A percentile compares a stretch with the other conserved stretches of the same genome.
Conservation (phyloP, 2,888 invertebrate genomes). For the Sinotaia quadrata region DNA sequence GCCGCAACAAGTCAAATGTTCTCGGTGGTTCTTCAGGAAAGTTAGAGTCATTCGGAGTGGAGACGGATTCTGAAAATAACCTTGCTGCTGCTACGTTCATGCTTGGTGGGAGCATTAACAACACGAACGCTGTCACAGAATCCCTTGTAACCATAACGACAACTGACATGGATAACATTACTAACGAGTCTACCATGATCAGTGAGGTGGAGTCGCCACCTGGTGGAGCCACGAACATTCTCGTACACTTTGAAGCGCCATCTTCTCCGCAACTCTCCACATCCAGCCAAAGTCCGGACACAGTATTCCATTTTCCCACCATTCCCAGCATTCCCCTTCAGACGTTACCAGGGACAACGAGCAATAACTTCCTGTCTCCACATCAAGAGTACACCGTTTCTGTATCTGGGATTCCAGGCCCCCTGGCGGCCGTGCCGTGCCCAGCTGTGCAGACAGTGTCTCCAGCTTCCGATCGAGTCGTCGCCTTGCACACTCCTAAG, state of each 20-base stretch:
- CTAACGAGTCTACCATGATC: constrained; percentile 26
- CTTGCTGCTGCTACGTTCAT: constrained; percentile 15
- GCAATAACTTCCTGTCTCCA: constrained; percentile 30
- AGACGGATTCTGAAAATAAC: constrained; percentile 31
- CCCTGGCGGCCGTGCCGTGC: constrained; percentile 36
- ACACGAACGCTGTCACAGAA: constrained; percentile 23
- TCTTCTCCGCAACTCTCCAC: constrained; percentile 62
- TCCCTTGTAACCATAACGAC: constrained; percentile 63
- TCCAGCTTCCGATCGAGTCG: constrained; percentile 31
- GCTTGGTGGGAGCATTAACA: constrained; percentile 2
- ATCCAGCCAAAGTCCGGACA: constrained; percentile 60
- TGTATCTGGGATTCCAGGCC: constrained; percentile 29
- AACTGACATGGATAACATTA: constrained; percentile 54
- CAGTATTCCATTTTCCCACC: constrained; percentile 58
- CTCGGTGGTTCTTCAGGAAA: constrained; percentile 37
- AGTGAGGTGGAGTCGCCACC: constrained; percentile 31
- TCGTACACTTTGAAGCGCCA: constrained; percentile 69
- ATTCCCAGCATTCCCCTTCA: constrained; percentile 31
- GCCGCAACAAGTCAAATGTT: constrained; percentile 34
- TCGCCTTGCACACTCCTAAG: constrained; percentile 33
- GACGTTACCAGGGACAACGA: background rate
- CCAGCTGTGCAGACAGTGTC: constrained; percentile 30
- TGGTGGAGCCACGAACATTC: constrained; percentile 56
- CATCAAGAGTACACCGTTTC: constrained; percentile 30
- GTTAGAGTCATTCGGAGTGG: constrained; percentile 31